A percentile compares a stretch with the other conserved stretches of the same genome.
phyloP scores from a whole-genome alignment of 2,888 invertebrate species.

The Drosophila prostipennis region DNA sequence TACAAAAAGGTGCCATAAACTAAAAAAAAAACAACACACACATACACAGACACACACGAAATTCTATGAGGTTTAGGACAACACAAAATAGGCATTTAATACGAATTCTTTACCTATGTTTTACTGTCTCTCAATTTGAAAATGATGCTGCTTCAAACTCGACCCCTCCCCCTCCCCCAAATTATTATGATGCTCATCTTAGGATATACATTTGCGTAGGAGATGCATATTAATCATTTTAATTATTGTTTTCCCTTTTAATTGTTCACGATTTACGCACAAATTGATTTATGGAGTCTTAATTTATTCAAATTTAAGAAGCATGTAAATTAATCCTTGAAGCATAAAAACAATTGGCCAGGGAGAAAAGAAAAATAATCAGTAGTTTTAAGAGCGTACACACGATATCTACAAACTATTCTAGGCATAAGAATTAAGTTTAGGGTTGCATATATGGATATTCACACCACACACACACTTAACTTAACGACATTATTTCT shows the following conservation, averaged over 20 bases:
- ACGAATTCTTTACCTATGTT: conserved; percentile 20
- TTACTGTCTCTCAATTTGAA: conserved; percentile 37
- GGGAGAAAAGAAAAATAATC: conserved; percentile 49
- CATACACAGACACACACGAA: conserved; percentile 47
- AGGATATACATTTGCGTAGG: conserved; percentile 17
- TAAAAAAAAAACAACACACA: conserved; percentile 20
- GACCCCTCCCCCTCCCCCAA: conserved; percentile 2
- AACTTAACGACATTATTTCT: conserved; percentile 17
- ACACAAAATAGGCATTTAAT: conserved; percentile 73
- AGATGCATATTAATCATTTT: conserved; percentile 14
- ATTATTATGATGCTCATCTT: conserved; percentile 57
- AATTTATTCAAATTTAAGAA: conserved; percentile 17
- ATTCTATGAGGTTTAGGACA: conserved; percentile 61
- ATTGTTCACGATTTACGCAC: conserved; percentile 52
- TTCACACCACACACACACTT: conserved; percentile 24
- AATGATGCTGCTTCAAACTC: conserved; percentile 29
- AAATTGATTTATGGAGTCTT: conserved; percentile 44
- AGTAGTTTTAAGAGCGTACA: conserved; percentile 53
- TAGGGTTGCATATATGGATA: conserved; percentile 43
- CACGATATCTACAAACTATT: conserved; percentile 53
- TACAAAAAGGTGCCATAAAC: conserved; percentile 72
- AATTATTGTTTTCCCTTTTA: conserved; percentile 19
- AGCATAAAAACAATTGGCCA: conserved; percentile 57
- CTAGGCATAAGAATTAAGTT: conserved; percentile 42
- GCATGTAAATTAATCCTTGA: conserved; percentile 58